These are phyloP conservation scores for Balearica regulorum DNA, from an alignment of 2,797 vertebrate species.

Conservation along the genomic window DNA sequence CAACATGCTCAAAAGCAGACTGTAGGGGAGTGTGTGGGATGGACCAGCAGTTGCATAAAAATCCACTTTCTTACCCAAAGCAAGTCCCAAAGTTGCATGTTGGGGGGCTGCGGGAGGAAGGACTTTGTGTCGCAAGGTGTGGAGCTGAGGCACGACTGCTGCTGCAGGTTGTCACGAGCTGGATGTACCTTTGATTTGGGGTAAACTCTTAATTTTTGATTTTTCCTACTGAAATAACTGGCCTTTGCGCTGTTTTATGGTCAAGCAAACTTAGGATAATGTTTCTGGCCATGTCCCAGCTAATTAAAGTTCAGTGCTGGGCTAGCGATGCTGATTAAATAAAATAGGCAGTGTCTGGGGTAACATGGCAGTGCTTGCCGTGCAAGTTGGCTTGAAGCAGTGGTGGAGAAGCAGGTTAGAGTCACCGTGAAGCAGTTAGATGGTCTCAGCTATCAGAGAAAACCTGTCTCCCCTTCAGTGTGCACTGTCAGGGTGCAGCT, in stretches of 20 bases:
- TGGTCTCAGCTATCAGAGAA: neutral
- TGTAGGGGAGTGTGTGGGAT: no score
- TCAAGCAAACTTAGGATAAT: neutral
- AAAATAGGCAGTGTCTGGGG: neutral
- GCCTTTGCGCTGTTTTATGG: neutral
- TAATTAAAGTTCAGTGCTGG: neutral
- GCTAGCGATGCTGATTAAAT: neutral
- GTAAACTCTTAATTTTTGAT: neutral
- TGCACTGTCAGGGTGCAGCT: neutral
- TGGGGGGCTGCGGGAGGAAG: neutral
- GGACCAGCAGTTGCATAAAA: neutral
- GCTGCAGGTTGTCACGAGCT: fast-evolving
- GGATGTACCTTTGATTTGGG: neutral
- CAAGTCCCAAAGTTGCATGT: neutral
- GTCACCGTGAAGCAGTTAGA: neutral
- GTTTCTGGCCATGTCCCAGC: neutral
- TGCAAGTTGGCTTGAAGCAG: neutral
- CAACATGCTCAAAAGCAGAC: fast-evolving
- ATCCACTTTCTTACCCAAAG: neutral
- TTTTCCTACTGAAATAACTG: neutral
- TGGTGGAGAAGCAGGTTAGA: neutral
- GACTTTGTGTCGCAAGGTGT: fast-evolving
- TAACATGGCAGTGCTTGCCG: fast-evolving
- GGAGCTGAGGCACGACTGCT: fast-evolving
- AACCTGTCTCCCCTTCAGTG: neutral